Conservation (phyloP, 2,113 vertebrate genomes). For the Aspidoscelis tigris region DNA sequence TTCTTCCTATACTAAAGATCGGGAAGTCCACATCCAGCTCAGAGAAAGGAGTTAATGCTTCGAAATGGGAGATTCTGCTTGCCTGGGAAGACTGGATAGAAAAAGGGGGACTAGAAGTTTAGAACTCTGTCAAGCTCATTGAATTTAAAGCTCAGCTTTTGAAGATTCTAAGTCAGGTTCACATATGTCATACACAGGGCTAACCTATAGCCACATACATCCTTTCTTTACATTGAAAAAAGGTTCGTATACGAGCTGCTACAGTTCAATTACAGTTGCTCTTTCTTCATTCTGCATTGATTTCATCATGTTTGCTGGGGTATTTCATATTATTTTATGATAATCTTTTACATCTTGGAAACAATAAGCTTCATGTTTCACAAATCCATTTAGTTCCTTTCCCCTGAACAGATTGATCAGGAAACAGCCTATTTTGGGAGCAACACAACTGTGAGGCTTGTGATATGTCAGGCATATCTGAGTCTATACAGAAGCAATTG, state of each 20-base stretch:
- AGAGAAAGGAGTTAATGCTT: too few relatives aligned
- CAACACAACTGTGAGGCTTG: neutral
- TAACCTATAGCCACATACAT: neutral
- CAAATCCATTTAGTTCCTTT: neutral
- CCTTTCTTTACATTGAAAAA: neutral
- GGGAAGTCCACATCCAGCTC: too few relatives aligned
- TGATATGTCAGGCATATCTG: constrained; percentile 1
- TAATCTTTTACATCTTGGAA: neutral
- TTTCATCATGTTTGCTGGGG: neutral
- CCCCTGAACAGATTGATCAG: neutral
- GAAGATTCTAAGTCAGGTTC: too few relatives aligned
- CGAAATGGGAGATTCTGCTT: too few relatives aligned
- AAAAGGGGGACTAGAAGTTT: too few relatives aligned
- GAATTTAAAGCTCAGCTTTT: too few relatives aligned
- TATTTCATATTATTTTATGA: neutral
- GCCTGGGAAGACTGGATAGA: too few relatives aligned
- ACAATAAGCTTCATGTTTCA: neutral
- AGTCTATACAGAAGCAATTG: constrained; percentile 20
- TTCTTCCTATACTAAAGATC: too few relatives aligned
- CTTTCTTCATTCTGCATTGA: neutral
- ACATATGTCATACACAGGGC: too few relatives aligned
- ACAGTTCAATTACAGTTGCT: neutral
- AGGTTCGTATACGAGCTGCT: neutral
- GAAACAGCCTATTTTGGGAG: neutral
- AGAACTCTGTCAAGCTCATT: too few relatives aligned